Percentiles rank a stretch among this genome's conserved stretches.
phyloP scores from a whole-genome alignment of 2,888 invertebrate species.

The Suillia variegata region DNA sequence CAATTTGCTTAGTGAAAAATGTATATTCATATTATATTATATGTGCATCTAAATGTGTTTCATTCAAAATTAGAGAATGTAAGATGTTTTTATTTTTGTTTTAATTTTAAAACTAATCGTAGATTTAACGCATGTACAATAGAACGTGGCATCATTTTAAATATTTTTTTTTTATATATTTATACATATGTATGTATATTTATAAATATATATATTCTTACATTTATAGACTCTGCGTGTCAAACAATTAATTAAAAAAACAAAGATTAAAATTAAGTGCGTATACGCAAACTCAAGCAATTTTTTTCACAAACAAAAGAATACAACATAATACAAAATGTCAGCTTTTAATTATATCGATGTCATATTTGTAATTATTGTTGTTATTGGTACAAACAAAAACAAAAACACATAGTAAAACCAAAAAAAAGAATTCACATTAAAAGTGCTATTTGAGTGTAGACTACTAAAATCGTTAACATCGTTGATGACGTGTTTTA shows the following conservation, averaged over 20 bases:
- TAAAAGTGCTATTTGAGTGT: too few species aligned
- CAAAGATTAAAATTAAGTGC: neutral
- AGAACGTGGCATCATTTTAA: neutral
- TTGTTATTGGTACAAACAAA: neutral
- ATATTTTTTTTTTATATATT: too few species aligned
- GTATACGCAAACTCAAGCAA: neutral
- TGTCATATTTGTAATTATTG: slow-evolving; percentile 1
- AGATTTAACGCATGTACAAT: slow-evolving; percentile 4
- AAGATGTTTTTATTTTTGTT: too few species aligned
- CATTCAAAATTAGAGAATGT: neutral
- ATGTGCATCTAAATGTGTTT: slow-evolving; percentile 5
- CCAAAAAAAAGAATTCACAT: slow-evolving; percentile 29
- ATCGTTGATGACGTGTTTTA: too few species aligned
- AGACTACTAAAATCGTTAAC: too few species aligned
- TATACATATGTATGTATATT: too few species aligned
- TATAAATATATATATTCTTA: too few species aligned
- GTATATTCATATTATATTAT: too few species aligned
- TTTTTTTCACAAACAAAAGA: too few species aligned
- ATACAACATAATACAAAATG: too few species aligned
- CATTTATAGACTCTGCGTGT: neutral
- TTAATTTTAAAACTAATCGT: neutral
- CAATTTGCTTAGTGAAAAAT: neutral
- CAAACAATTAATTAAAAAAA: slow-evolving; percentile 37
- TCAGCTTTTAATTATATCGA: slow-evolving; percentile 13
- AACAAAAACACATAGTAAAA: slow-evolving; percentile 22